phyloP scores from a whole-genome alignment of 2,888 invertebrate species.

The Smittia aterrima region DNA sequence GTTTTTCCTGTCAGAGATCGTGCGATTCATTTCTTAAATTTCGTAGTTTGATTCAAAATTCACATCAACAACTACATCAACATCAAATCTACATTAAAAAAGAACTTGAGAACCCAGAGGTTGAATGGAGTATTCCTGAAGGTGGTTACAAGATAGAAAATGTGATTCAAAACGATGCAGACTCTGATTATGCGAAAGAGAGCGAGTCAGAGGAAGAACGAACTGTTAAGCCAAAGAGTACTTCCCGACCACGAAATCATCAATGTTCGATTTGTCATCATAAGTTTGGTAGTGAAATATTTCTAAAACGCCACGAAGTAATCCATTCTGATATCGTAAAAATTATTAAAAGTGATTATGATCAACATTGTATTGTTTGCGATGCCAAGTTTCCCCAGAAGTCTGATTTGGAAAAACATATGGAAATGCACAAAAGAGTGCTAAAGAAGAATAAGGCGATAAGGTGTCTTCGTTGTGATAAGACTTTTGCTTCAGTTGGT shows the following conservation, averaged over 20 bases:
- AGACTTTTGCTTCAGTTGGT: conserved; percentile 53
- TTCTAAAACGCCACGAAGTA: conserved; percentile 47
- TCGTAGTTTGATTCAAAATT: not conserved
- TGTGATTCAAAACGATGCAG: not conserved
- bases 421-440: conserved; percentile 48
- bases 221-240: conserved; percentile 38
- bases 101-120: not conserved
- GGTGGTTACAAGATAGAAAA: not conserved
- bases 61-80: not conserved
- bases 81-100: not conserved
- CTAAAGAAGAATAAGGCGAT: conserved; percentile 46
- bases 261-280: conserved; percentile 47
- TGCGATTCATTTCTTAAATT: not conserved
- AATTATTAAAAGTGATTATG: conserved; percentile 43
- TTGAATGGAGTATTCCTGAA: no score
- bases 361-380: conserved; percentile 57
- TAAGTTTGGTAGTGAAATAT: conserved; percentile 47
- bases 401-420: conserved; percentile 56
- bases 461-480: conserved; percentile 56
- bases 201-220: not conserved
- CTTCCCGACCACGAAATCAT: conserved; percentile 46
- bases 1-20: not conserved
- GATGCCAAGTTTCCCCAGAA: conserved; percentile 57
- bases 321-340: conserved; percentile 45
- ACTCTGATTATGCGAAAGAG: not conserved